Percentiles rank a stretch among this genome's conserved stretches.
phyloP scores from a whole-genome alignment of 2,888 invertebrate species.

The Stomorhina lunata region DNA sequence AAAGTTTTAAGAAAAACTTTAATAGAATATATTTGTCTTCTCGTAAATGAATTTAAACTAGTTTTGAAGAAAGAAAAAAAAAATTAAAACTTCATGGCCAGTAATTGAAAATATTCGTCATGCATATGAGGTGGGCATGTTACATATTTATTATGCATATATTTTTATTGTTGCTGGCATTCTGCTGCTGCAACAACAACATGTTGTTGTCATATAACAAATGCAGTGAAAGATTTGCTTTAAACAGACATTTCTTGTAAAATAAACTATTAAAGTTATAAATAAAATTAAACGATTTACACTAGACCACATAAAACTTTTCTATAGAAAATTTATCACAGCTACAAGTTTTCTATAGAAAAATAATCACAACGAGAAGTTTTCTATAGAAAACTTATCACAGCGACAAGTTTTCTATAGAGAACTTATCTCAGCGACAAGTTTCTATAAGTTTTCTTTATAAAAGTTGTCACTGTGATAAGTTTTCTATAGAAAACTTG shows the following conservation, averaged over 20 bases:
- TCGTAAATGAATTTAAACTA: constrained; percentile 59
- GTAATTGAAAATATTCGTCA: constrained; percentile 66
- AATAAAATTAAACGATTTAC: constrained; percentile 17
- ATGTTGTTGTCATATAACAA: no score
- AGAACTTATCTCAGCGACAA: no score
- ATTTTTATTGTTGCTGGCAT: constrained; percentile 3
- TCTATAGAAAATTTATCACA: background rate
- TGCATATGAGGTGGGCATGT: constrained; percentile 62
- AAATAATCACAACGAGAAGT: no score
- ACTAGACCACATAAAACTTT: no score
- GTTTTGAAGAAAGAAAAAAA: constrained; percentile 62
- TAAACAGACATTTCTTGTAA: constrained; percentile 10
- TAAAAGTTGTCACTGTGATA: no score
- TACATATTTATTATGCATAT: constrained; percentile 57
- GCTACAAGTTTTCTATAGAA: background rate
- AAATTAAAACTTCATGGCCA: constrained; percentile 65
- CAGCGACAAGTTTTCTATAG: no score
- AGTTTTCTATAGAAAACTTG: no score
- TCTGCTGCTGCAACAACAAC: background rate
- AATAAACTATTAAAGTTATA: constrained; percentile 5
- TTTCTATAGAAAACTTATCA: no score
- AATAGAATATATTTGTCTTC: constrained; percentile 55
- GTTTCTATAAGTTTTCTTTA: no score
- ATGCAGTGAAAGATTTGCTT: constrained; percentile 27
- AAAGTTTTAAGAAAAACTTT: constrained; percentile 13